phyloP scores from a whole-genome alignment of 2,797 vertebrate species.

The Heliangelus exortis region DNA sequence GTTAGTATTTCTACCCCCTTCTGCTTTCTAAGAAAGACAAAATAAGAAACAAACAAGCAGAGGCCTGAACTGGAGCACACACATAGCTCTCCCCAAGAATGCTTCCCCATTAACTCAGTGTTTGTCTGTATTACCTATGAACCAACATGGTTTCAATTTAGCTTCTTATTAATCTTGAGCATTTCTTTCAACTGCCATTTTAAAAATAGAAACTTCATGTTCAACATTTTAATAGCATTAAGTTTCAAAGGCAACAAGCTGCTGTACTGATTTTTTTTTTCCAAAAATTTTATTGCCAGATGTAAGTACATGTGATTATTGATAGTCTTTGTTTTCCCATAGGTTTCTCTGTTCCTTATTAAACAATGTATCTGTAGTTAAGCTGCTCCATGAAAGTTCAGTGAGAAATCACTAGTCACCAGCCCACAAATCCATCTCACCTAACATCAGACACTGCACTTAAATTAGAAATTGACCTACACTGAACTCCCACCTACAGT shows the following conservation, averaged over 20 bases:
- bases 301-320: slow-evolving; percentile 67
- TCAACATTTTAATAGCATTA: slow-evolving; percentile 77
- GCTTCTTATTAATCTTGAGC: slow-evolving; percentile 72
- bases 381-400: slow-evolving; percentile 4
- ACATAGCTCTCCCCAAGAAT: slow-evolving; percentile 42
- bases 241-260: slow-evolving; percentile 76
- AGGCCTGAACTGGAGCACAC: slow-evolving; percentile 10
- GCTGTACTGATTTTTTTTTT: slow-evolving; percentile 60
- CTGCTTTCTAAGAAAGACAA: slow-evolving; percentile 74
- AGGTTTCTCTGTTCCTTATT: slow-evolving; percentile 60
- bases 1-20: slow-evolving; percentile 55
- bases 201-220: slow-evolving; percentile 76
- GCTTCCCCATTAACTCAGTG: slow-evolving; percentile 58
- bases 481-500: not conserved
- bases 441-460: not conserved
- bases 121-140: slow-evolving; percentile 71
- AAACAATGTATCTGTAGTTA: slow-evolving; percentile 62
- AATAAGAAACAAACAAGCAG: slow-evolving; percentile 64
- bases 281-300: slow-evolving; percentile 68
- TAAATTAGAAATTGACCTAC: not conserved
- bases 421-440: not conserved
- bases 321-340: slow-evolving; percentile 62
- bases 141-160: slow-evolving; percentile 80
- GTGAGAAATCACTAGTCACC: slow-evolving; percentile 20
- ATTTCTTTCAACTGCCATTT: slow-evolving; percentile 77